These are phyloP conservation scores for Sprattus sprattus DNA, from an alignment of 2,113 vertebrate species.

Conservation along the genomic window DNA sequence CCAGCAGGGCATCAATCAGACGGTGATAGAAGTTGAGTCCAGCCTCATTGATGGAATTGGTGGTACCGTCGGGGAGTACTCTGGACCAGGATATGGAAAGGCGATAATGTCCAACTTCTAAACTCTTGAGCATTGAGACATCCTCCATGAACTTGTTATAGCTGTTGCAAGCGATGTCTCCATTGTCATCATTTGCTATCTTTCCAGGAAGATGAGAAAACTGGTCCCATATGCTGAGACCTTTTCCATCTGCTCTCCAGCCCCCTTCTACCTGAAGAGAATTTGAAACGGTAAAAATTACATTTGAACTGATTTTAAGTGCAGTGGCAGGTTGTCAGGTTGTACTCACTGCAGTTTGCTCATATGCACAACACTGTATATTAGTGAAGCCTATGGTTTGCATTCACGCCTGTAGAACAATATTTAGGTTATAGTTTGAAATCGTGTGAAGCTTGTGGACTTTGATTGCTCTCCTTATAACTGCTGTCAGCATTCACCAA, in stretches of 20 bases:
- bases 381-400: too few relatives aligned
- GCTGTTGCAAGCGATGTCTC: constrained; percentile 90
- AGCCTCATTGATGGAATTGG: constrained; percentile 74
- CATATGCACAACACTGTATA: too few relatives aligned
- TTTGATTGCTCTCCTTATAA: too few relatives aligned
- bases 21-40: constrained; percentile 85
- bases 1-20: constrained; percentile 81
- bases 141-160: constrained; percentile 88
- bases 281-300: not conserved
- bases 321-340: too few relatives aligned
- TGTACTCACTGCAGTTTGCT: too few relatives aligned
- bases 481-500: too few relatives aligned
- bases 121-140: constrained; percentile 75
- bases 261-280: constrained; percentile 85
- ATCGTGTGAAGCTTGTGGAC: too few relatives aligned
- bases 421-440: too few relatives aligned
- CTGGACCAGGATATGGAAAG: constrained; percentile 94
- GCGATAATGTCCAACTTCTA: constrained; percentile 86
- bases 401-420: too few relatives aligned
- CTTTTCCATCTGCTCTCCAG: constrained; percentile 93
- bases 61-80: constrained; percentile 89
- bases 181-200: constrained; percentile 75
- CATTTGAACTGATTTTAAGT: not conserved
- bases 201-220: constrained; percentile 84
- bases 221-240: constrained; percentile 94